These are phyloP conservation scores for Psittacula cyanocephala DNA, from an alignment of 2,113 vertebrate genomes.

Conservation along the genomic window DNA sequence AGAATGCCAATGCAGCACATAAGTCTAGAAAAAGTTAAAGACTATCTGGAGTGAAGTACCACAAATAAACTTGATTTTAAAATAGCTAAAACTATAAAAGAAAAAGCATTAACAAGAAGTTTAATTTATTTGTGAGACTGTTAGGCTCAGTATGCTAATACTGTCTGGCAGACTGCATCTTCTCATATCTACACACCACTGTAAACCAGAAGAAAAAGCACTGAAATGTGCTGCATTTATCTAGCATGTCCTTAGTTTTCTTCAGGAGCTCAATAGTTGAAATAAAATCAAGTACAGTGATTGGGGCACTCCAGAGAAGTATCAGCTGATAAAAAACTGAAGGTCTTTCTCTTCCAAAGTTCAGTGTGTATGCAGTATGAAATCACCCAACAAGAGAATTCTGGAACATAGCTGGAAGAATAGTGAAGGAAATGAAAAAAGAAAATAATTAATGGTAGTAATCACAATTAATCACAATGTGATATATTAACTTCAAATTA, in stretches of 20 bases:
- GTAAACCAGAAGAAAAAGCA: neutral
- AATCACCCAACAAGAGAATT: neutral
- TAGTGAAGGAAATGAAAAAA: neutral
- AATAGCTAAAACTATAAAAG: neutral
- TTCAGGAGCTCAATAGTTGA: neutral
- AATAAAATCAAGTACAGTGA: neutral
- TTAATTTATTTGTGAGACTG: neutral
- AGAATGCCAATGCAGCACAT: neutral
- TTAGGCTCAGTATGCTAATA: neutral
- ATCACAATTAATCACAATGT: neutral
- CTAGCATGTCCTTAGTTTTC: neutral
- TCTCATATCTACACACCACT: neutral
- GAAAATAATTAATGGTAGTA: neutral
- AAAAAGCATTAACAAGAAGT: neutral
- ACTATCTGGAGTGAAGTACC: neutral
- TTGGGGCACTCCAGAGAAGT: neutral
- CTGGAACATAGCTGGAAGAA: neutral
- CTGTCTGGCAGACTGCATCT: neutral
- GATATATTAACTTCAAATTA: neutral
- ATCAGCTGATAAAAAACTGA: neutral
- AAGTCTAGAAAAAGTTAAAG: neutral
- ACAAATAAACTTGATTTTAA: neutral
- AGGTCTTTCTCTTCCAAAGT: neutral
- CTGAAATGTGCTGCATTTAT: neutral
- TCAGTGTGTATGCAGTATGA: neutral